Base-by-base conservation (phyloP, 2,113 vertebrate species). In the Chaetorhynchus papuensis region DNA sequence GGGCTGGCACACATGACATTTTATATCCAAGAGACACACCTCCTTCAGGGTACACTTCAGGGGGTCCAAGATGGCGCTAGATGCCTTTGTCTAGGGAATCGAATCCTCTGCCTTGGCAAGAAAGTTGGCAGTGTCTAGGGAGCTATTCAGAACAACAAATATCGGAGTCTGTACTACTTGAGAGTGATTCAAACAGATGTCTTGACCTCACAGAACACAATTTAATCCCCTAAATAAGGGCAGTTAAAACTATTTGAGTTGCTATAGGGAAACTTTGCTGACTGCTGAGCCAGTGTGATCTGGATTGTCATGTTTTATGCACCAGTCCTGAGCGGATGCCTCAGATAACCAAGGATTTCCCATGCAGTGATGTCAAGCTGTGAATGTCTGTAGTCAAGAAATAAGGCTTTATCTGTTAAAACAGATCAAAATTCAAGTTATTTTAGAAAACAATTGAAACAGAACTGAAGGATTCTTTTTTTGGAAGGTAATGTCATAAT, bases 231-330 rank as follows among this genome's bases (percentile, higher is more conserved):
- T 80, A 39, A 83, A 35, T n/a, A 63, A 27, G 9, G 7, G 13
- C 3, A 85, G 8, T 21, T 79, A 61, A 19, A n/a, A 11, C 1
- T 79, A 19, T 78, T 61, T 79, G 41, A 69, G 35, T 39, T 56
- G 5, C 18, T 57, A 4, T 5, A 74, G 16, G 22, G 14, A 84
- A 84, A 17, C 2, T 17, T 57, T 44, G 24, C 39, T 75, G 22
- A 28, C 11, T 70, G 11, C 19, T 80, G 42, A 79, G 52, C 26
- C 44, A 77, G 33, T 68, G 44, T 42, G 3, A 27, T 39, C 66
- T 7, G 30, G 13, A 39, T 54, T 83, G 64, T 14, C 0, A 0
- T 27, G 20, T 21, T 66, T 22, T 44, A 69, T 52, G 11, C 4
- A 44, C 12, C 9, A 80, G 21, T 63, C 23, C 15, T 4, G 2